Evolutionary conservation across 1,140 invertebrate species (phyloP).

Genomic region (Pseudoatta argentina): DNA sequence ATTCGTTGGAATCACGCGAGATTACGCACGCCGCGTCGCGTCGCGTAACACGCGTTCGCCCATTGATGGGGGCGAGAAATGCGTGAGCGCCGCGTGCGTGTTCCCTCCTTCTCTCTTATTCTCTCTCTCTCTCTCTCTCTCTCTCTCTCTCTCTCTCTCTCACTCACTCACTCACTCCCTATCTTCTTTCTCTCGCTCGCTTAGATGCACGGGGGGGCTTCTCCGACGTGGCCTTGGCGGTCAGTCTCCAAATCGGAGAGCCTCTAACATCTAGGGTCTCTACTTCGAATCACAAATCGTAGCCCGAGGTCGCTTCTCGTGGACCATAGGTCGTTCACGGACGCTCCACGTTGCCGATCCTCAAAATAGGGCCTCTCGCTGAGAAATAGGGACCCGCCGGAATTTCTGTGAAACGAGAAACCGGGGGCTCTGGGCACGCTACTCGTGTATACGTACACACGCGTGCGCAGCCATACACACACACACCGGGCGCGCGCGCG

Average conservation of each 20-base stretch:
- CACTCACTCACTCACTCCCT: not conserved
- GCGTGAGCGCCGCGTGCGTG: constrained; percentile 30
- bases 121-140: not conserved
- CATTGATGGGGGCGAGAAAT: constrained; percentile 60
- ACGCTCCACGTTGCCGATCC: constrained; percentile 1
- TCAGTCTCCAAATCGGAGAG: constrained; percentile 80
- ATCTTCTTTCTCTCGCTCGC: not conserved
- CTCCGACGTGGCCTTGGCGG: constrained; percentile 78
- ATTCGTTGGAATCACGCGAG: constrained; percentile 25
- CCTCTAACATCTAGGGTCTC: constrained; percentile 65
- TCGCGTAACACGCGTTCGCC: constrained; percentile 21
- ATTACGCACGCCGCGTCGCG: constrained; percentile 33
- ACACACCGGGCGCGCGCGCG: not conserved
- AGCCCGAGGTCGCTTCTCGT: constrained; percentile 60
- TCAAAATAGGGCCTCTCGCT: constrained; percentile 34
- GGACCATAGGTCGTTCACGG: constrained; percentile 39
- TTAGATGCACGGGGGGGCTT: constrained; percentile 3
- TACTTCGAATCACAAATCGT: constrained; percentile 80
- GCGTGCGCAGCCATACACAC: not conserved
- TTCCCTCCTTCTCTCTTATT: not conserved
- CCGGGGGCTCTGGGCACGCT: constrained; percentile 22
- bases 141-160: not conserved
- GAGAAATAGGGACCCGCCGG: constrained; percentile 27
- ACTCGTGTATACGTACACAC: constrained; percentile 25
- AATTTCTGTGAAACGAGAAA: constrained; percentile 63